Evolutionary conservation across 1,140 invertebrate genomes (phyloP), one percentile per base, ranked within the genome.

Genomic region (Formica exsecta): DNA sequence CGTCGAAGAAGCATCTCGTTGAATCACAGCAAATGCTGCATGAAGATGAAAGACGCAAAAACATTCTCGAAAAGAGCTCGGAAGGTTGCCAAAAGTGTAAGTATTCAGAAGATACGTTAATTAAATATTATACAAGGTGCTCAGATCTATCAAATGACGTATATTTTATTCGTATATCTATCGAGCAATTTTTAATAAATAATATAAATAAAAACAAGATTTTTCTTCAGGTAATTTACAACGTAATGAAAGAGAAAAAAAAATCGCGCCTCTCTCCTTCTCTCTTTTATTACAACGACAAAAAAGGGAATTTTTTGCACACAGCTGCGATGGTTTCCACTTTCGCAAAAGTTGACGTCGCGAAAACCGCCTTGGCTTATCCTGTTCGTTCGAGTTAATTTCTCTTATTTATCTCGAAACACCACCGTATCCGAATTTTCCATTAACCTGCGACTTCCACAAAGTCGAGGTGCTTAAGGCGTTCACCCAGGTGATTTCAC

Each of bases 331-430:
- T 80, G 57, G 77, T 80, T 80, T 84, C 44, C 59, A 62, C 70
- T 44, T 44, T 44, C 61, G 61, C 71, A 11, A 85, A 85, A 77
- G 81, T 85, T 85, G 29, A n/a, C 81, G 48, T 73, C 44, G 62
- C 38, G 48, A 85, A 76, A 85, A 77, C 62, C 81, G n/a, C 81
- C 48, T 85, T 85, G 73, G 81, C 81, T 85, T 85, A 85, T 65
- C 74, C 62, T 44, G 71, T 65, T 22, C 68, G 68, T 77, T 59
- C 62, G 36, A 77, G 59, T 85, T 75, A 85, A 85, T 85, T 85
- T 77, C 74, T 85, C 81, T 77, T 85, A 76, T 85, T 85, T 85
- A 85, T 85, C 81, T 70, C 51, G 41, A 81, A 80, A 86, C 71
- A 51, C 75, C 64, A 11, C 44, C 36, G 65, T 80, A 86, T 62